Percentiles rank a stretch among this genome's conserved stretches.
phyloP scores from a whole-genome alignment of 2,888 invertebrate genomes.

The Ligdia adustata region DNA sequence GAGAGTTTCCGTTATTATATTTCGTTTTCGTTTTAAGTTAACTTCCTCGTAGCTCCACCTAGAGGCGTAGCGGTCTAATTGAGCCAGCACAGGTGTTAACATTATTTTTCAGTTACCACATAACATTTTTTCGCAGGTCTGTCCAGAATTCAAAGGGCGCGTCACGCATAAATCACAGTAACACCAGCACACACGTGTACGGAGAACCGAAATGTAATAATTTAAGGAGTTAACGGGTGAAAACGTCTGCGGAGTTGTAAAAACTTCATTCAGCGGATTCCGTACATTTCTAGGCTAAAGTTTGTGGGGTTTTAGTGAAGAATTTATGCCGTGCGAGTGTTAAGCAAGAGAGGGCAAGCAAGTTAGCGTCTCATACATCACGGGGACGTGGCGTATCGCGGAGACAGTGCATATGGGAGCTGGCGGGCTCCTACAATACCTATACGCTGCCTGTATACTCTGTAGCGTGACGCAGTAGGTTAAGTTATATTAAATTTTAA shows the following conservation, averaged over 20 bases:
- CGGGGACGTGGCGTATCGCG: constrained; percentile 71
- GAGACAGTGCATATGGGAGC: constrained; percentile 62
- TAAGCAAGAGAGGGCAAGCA: constrained; percentile 70
- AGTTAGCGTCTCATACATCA: constrained; percentile 74
- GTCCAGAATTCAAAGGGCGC: constrained; percentile 24
- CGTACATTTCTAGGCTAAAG: constrained; percentile 67
- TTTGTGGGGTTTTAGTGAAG: constrained; percentile 70
- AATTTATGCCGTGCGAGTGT: constrained; percentile 74
- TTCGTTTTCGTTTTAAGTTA: too few species aligned
- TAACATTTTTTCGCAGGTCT: constrained; percentile 21
- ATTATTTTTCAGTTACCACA: constrained; percentile 25
- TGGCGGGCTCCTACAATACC: constrained; percentile 28
- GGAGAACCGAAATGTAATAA: constrained; percentile 65
- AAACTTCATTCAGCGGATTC: constrained; percentile 71
- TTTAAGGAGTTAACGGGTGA: constrained; percentile 65
- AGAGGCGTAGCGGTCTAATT: too few species aligned
- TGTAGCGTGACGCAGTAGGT: constrained; percentile 1
- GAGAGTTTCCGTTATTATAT: too few species aligned
- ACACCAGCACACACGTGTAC: constrained; percentile 53
- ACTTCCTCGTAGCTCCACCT: too few species aligned
- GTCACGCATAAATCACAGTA: constrained; percentile 56
- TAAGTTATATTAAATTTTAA: not conserved
- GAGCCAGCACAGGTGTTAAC: constrained; percentile 1
- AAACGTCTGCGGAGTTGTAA: constrained; percentile 65
- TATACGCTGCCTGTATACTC: constrained; percentile 7